Evolutionary conservation across 2,113 vertebrate species (phyloP).

Genomic region (Manacus vitellinus): DNA sequence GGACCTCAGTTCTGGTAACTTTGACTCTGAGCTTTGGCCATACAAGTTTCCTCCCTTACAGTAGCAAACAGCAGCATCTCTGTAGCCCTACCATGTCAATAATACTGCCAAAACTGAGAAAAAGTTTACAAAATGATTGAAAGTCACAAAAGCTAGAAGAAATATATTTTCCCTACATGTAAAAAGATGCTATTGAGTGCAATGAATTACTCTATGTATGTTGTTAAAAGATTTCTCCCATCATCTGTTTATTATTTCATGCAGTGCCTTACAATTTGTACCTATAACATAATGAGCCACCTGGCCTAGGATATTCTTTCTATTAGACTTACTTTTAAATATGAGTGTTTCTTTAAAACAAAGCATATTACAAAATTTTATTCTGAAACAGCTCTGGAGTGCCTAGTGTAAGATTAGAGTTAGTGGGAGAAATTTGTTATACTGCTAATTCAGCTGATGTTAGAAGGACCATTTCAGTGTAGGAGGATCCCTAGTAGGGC

Average conservation of each 20-base stretch:
- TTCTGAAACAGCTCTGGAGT: accelerated
- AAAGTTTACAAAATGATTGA: not conserved
- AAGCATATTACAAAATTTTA: not conserved
- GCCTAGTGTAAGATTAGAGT: not conserved
- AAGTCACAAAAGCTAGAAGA: not conserved
- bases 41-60: no score
- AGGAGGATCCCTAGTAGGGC: not conserved
- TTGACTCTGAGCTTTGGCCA: not conserved
- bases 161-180: not conserved
- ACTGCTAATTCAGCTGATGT: not conserved
- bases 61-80: not conserved
- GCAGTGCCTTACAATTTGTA: not conserved
- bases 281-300: not conserved
- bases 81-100: not conserved
- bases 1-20: not conserved
- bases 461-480: not conserved
- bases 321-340: not conserved
- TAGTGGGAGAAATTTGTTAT: not conserved
- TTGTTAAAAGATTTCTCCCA: not conserved
- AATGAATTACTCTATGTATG: not conserved
- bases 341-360: not conserved
- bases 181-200: not conserved
- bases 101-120: not conserved
- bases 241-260: not conserved
- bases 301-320: not conserved